Conservation (phyloP, 2,797 vertebrate species). For the Remorina albescens region DNA sequence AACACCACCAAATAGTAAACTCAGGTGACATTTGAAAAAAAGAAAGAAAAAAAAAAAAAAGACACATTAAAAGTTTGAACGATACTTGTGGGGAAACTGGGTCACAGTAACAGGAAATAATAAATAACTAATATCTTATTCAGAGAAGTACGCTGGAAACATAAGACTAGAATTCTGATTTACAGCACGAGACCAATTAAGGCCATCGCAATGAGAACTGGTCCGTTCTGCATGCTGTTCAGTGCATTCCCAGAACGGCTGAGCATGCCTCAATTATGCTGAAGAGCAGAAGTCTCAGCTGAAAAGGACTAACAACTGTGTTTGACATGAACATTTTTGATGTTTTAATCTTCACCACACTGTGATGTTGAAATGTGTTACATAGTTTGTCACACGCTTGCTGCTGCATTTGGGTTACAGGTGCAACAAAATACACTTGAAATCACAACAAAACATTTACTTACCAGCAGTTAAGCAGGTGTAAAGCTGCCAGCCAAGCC, state of each 20-base stretch:
- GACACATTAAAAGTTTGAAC: conserved; percentile 54
- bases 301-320: background rate
- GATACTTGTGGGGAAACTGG: conserved; percentile 54
- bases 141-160: background rate
- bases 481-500: too few species aligned
- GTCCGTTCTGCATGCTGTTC: background rate
- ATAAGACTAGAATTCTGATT: background rate
- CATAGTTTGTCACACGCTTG: too few species aligned
- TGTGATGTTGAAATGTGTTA: background rate
- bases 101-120: conserved; percentile 40
- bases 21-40: conserved; percentile 42
- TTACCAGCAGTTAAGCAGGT: too few species aligned
- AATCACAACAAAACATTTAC: too few species aligned
- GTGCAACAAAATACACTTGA: background rate
- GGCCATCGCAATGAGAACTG: background rate
- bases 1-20: conserved; percentile 27
- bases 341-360: background rate
- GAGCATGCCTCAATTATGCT: background rate
- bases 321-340: background rate
- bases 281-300: background rate
- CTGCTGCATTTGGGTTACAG: too few species aligned
- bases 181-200: background rate
- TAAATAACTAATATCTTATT: background rate
- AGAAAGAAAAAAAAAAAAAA: too few species aligned
- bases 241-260: background rate